A percentile compares a stretch with the other conserved stretches of the same genome.
Conservation (phyloP, 1,140 invertebrate genomes). For the Asobara japonica region DNA sequence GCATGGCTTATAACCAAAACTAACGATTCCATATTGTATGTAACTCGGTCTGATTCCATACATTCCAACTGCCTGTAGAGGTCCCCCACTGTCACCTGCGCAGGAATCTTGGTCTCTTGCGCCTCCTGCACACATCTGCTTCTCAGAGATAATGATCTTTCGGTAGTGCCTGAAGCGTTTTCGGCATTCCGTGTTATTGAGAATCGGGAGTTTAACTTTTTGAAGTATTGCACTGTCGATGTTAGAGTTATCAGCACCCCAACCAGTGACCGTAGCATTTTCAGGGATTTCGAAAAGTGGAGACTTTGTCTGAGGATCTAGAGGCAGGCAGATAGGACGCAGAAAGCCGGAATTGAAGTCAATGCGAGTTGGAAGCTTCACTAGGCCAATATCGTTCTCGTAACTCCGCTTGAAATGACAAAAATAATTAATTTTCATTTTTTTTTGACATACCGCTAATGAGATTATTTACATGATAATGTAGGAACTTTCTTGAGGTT, state of each 20-base stretch:
- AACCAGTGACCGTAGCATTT: slow-evolving; percentile 65
- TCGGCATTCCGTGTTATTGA: slow-evolving; percentile 56
- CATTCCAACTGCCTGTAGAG: slow-evolving; percentile 41
- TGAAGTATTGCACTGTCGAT: slow-evolving; percentile 56
- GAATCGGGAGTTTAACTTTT: slow-evolving; percentile 63
- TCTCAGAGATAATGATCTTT: slow-evolving; percentile 37
- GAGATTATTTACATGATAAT: no score
- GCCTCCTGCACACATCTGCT: slow-evolving; percentile 70
- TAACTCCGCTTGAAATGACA: no score
- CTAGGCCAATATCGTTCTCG: slow-evolving; percentile 71
- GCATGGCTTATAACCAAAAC: slow-evolving; percentile 70
- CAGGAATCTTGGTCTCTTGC: slow-evolving; percentile 55
- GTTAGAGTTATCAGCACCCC: slow-evolving; percentile 64
- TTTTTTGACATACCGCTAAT: no score
- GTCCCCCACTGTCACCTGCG: slow-evolving; percentile 60
- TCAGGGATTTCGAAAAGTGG: slow-evolving; percentile 48
- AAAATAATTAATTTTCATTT: no score
- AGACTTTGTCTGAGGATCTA: slow-evolving; percentile 38
- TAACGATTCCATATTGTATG: slow-evolving; percentile 68
- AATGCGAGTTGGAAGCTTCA: slow-evolving; percentile 63
- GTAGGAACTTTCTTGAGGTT: no score
- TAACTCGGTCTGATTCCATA: slow-evolving; percentile 23
- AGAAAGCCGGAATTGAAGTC: slow-evolving; percentile 61
- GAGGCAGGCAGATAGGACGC: slow-evolving; percentile 68
- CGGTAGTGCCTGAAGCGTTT: slow-evolving; percentile 50